These are phyloP conservation scores for Potorous gilbertii DNA, from an alignment of 2,797 vertebrate genomes.

Conservation along the genomic window DNA sequence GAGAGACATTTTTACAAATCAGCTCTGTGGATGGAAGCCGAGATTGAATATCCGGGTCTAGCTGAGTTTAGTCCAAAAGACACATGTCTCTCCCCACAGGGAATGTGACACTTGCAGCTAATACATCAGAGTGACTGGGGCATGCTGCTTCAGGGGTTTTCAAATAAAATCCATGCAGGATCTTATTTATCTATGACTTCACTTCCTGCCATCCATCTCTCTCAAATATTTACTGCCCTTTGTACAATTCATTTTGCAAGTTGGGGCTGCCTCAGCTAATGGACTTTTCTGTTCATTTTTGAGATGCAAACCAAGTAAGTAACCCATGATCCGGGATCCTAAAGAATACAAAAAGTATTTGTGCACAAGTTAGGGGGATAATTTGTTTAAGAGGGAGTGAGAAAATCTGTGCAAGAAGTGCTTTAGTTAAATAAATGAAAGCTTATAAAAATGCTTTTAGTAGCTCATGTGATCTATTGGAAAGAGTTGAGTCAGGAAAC, in stretches of 20 bases:
- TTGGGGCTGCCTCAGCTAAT: background rate
- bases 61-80: constrained; percentile 62
- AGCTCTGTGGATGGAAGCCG: constrained; percentile 59
- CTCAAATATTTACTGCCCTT: constrained; percentile 43
- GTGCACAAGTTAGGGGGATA: background rate
- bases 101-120: constrained; percentile 56
- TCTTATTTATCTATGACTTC: constrained; percentile 54
- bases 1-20: constrained; percentile 77
- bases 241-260: constrained; percentile 27
- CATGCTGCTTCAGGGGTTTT: background rate
- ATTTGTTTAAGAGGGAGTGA: background rate
- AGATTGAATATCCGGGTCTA: background rate
- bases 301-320: background rate
- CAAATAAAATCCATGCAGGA: background rate
- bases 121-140: background rate
- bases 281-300: background rate
- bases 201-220: constrained; percentile 60
- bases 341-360: background rate
- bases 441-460: background rate
- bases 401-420: background rate
- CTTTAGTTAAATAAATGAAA: background rate
- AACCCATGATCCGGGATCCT: background rate
- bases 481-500: background rate
- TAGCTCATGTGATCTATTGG: background rate
- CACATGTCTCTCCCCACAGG: background rate